Conservation (phyloP, 2,888 invertebrate genomes). For the Drosophila mayaguana region DNA sequence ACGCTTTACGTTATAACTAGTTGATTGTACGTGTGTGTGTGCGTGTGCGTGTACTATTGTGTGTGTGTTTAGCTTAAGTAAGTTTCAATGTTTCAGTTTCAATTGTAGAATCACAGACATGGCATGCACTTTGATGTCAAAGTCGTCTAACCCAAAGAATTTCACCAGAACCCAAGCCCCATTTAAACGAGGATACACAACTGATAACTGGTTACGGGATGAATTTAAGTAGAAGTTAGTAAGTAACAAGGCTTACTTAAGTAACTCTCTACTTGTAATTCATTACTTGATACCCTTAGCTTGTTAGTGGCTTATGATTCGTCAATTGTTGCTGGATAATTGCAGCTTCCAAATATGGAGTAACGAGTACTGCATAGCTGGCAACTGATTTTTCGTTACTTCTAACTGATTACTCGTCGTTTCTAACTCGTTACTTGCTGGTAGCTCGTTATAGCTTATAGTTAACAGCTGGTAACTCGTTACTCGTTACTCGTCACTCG, state of each 20-base stretch:
- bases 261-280: neutral
- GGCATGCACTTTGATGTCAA: conserved; percentile 67
- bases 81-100: conserved; percentile 61
- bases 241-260: neutral
- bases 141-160: conserved; percentile 2
- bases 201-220: conserved; percentile 1
- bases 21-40: conserved; percentile 11
- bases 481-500: neutral
- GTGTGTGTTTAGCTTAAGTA: conserved; percentile 58
- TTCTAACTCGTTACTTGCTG: neutral
- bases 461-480: neutral
- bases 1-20: conserved; percentile 40
- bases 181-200: neutral
- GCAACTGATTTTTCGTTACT: neutral
- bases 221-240: neutral
- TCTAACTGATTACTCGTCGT: neutral
- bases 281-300: neutral
- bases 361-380: too few species aligned
- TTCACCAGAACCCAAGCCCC: conserved; percentile 2
- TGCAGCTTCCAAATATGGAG: too few species aligned
- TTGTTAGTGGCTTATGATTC: neutral
- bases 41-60: conserved; percentile 20
- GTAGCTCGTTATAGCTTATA: neutral
- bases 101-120: conserved; percentile 53
- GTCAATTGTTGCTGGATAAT: neutral